Evolutionary conservation across 1,140 invertebrate species (phyloP), one percentile per base, ranked within the genome.

Genomic region (Metopolophium dirhodum): DNA sequence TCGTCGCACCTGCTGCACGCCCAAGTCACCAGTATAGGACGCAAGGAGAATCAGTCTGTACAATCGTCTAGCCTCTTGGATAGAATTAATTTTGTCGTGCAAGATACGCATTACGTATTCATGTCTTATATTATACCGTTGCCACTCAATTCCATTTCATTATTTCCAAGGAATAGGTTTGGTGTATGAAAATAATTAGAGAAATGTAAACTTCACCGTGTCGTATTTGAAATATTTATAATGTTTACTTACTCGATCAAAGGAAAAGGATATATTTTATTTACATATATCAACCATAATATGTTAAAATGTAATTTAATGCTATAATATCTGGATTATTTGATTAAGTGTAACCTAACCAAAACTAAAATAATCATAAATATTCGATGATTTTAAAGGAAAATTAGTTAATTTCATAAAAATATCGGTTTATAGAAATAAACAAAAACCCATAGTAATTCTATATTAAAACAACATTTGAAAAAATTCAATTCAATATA

Each of bases 1-100:
- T 89, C 30, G 20, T 8, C 37, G n/a, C 91, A 92, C 91, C 91
- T 92, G 91, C 77, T 92, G 26, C 23, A 91, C 68, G 91, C 26
- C 30, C 37, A 26, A 47, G 68, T 82, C 77, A 49, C 47, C 77
- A n/a, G 11, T 54, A 35, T 22, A 77, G 14, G 45, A 9, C 23
- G 35, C 88, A 26, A 82, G 47, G 47, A 83, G 90, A 18, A 51
- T 51, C 90, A 92, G 68, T 92, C 47, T 57, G 87, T 41, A 41
- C 26, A 57, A 22, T 30, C 35, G 49, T 57, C 35, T 57, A 35
- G 8, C 35, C 51, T 7, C 51, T 0, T 14, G 51, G 49, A 26
- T 26, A 23, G 51, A 89, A 89, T 57, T 89, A 57, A 89, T 89
- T 89, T 57, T 54, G 49, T 41, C 35, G 51, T 41, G 51, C 41